Percentiles rank a stretch among this genome's conserved stretches.
phyloP scores from a whole-genome alignment of 2,797 vertebrate species.

The Atherinosoma microstoma region DNA sequence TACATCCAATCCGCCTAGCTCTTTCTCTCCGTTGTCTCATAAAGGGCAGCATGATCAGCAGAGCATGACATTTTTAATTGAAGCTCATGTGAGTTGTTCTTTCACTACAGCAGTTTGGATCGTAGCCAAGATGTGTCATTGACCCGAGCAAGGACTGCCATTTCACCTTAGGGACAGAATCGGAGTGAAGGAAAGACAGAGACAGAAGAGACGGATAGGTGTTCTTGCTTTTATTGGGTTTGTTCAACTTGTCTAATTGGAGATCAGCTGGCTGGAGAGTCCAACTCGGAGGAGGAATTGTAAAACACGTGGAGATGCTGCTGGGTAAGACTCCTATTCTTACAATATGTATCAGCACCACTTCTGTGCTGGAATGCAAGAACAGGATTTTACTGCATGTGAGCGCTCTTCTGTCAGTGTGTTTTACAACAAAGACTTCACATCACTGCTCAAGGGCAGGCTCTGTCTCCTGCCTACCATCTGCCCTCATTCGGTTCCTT shows the following conservation, averaged over 20 bases:
- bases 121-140: conserved; percentile 61
- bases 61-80: conserved; percentile 82
- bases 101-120: conserved; percentile 64
- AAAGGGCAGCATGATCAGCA: conserved; percentile 70
- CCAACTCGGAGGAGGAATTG: conserved; percentile 36
- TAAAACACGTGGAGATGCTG: conserved; percentile 74
- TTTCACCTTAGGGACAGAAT: conserved; percentile 40
- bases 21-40: conserved; percentile 37
- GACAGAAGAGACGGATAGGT: conserved; percentile 8
- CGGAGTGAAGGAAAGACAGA: conserved; percentile 33
- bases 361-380: conserved; percentile 9
- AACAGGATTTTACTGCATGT: conserved; percentile 18
- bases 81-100: conserved; percentile 65
- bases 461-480: conserved; percentile 60
- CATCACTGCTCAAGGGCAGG: conserved; percentile 67
- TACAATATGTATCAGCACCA: background rate
- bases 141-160: conserved; percentile 53
- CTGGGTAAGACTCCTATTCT: conserved; percentile 69
- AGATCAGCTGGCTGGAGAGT: conserved; percentile 48
- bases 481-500: conserved; percentile 57
- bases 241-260: conserved; percentile 65
- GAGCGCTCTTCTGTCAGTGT: conserved; percentile 27
- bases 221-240: conserved; percentile 43
- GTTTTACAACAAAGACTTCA: conserved; percentile 54
- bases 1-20: conserved; percentile 20